phyloP scores from a whole-genome alignment of 2,888 invertebrate genomes.

The Parnassius smintheus region DNA sequence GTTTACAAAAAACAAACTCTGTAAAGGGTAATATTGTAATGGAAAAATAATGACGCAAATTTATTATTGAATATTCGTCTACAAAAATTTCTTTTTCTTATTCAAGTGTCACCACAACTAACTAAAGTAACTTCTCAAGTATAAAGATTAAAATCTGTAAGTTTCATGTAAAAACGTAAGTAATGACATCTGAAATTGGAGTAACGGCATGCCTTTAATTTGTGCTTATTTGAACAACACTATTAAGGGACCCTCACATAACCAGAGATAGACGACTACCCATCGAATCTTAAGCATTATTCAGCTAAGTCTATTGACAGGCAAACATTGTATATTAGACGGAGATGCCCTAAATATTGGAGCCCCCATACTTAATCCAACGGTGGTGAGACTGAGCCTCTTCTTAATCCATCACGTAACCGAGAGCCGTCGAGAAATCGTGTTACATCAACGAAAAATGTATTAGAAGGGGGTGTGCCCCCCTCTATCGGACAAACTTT shows the following conservation, averaged over 20 bases:
- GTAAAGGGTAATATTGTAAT: too few species aligned
- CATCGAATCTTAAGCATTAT: slow-evolving; percentile 42
- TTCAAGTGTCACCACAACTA: too few species aligned
- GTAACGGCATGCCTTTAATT: slow-evolving; percentile 23
- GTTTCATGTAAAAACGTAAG: too few species aligned
- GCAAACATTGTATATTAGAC: slow-evolving; percentile 75
- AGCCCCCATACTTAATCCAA: slow-evolving; percentile 69
- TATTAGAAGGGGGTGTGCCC: slow-evolving; percentile 69
- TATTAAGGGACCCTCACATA: slow-evolving; percentile 25
- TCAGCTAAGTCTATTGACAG: slow-evolving; percentile 68
- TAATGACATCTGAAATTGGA: too few species aligned
- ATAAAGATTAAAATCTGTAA: too few species aligned
- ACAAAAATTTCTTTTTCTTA: too few species aligned
- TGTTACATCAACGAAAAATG: slow-evolving; percentile 83
- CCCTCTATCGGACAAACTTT: slow-evolving; percentile 79
- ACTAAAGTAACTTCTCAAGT: too few species aligned
- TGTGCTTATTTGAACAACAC: slow-evolving; percentile 26
- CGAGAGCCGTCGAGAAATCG: slow-evolving; percentile 80
- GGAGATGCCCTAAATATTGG: slow-evolving; percentile 74
- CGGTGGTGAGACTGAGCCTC: slow-evolving; percentile 70
- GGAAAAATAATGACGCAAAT: too few species aligned
- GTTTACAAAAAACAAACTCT: background rate
- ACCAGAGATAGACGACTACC: slow-evolving; percentile 18
- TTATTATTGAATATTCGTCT: too few species aligned
- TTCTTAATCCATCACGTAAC: slow-evolving; percentile 82